Evolutionary conservation across 92 coral and sea anemone species (phyloP), one percentile per base, ranked within the genome.

Genomic region (Montipora capitata): DNA sequence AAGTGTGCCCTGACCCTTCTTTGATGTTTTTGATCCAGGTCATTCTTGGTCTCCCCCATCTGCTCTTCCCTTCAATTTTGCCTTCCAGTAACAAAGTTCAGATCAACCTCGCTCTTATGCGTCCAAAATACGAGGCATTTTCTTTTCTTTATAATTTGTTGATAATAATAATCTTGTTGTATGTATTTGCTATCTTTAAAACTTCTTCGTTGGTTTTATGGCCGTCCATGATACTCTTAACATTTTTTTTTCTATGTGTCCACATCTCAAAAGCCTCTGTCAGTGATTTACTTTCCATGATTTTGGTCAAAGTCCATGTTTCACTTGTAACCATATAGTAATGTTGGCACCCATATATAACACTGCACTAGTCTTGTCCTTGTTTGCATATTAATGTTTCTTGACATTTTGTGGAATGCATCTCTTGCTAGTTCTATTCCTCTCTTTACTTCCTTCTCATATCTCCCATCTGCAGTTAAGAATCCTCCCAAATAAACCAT

Each of bases 391-490:
- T 61, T 61, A 61, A 17, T 61, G 20, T 61, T 61, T 61, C 66
- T 61, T 61, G 66, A 61, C 20, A 45, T 61, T 61, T 61, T 16
- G 14, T 61, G 66, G 66, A 61, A 61, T 61, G 66, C 66, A 61
- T 16, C 20, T 61, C 20, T 61, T 61, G 35, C 66, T 61, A 61
- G 20, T 16, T 14, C 66, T 61, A 61, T 61, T 61, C 12, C 14
- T 61, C 66, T 14, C 66, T 61, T 61, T 61, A 61, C 66, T 61
- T 61, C 66, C 17, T 61, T 61, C 66, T 61, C 66, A 61, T 17
- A 61, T 61, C 66, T 61, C 66, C 66, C n/a, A 17, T 61, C 66
- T 61, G 66, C 27, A 61, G 66, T 61, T 61, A 61, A 17, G 66
- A 61, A 3, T 61, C 66, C 66, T 61, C 66, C 35, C 35, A 27